A percentile compares a stretch with the other conserved stretches of the same genome.
Conservation (phyloP, 2,113 vertebrate species). For the Chaetodon auriga region DNA sequence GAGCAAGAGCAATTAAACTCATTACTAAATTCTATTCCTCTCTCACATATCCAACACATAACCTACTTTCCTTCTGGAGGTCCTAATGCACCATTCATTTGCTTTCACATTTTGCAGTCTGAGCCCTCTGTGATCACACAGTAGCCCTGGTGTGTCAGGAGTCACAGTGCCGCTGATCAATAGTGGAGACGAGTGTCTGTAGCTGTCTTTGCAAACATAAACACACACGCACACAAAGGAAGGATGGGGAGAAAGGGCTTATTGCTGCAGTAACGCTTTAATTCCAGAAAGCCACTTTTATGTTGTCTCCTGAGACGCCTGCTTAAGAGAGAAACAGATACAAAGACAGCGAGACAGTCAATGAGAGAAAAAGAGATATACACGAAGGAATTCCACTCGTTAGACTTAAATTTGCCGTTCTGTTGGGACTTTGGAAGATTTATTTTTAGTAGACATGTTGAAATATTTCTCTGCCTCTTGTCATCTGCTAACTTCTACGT, state of each 20-base stretch:
- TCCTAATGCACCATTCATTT: not conserved
- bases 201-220: not conserved
- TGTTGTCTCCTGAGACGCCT: slow-evolving; percentile 29
- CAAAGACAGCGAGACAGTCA: slow-evolving; percentile 27
- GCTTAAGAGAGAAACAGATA: slow-evolving; percentile 25
- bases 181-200: not conserved
- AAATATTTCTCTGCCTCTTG: slow-evolving; percentile 1
- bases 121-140: not conserved
- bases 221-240: slow-evolving; percentile 12
- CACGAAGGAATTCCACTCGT: slow-evolving; percentile 13
- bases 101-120: slow-evolving; percentile 6
- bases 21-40: not conserved
- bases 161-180: slow-evolving; percentile 21
- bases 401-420: slow-evolving; percentile 19
- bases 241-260: not conserved
- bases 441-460: slow-evolving; percentile 8
- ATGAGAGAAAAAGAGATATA: slow-evolving; percentile 11
- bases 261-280: slow-evolving; percentile 5
- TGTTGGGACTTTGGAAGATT: slow-evolving; percentile 22
- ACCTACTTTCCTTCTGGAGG: not conserved
- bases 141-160: not conserved
- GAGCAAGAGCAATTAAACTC: slow-evolving; percentile 11
- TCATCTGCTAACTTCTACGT: not conserved
- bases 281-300: slow-evolving; percentile 54
- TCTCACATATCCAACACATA: not conserved